Evolutionary conservation across 2,797 vertebrate genomes (phyloP), one percentile per base, ranked within the genome.

Genomic region (Urocyon cinereoargenteus): DNA sequence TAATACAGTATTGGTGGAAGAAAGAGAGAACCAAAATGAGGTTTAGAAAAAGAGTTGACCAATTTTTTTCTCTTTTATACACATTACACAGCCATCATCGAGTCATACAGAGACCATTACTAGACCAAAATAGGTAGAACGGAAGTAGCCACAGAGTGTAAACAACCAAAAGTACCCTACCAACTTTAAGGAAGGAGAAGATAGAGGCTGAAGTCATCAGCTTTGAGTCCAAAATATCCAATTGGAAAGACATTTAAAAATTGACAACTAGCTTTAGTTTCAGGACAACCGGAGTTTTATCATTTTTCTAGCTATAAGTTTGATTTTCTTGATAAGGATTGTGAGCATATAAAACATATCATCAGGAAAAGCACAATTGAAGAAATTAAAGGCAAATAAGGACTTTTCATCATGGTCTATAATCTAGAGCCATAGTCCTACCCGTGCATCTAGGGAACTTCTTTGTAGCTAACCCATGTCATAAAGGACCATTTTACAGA

Each of bases 1-100:
- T 68, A 90, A 45, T 77, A 90, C 5, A 79, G 6, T 93, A 84
- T 91, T 83, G 36, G 84, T 79, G 91, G 62, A 77, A 28, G n/a
- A 91, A 86, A 97, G 72, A 36, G 11, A 16, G 77, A 81, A 82
- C 59, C n/a, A 92, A 55, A 93, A 59, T 92, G n/a, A 55, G 94
- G 81, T 81, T 90, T 96, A 94, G 62, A 57, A 87, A 79, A 68
- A 89, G 49, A 86, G n/a, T 40, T 79, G 31, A 78, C 93, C 34
- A 77, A 0, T 59, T 87, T 26, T 78, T 82, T 57, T 9, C 45
- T 78, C 66, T 87, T 89, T 45, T 83, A 75, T 59, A 79, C 6
- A 31, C 14, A 22, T 84, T 94, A 82, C 26, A 77, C 34, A 95
- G 73, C 66, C 18, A 28, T 77, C 9, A 36, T 45, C 84, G 28